Percentiles rank a stretch among this genome's conserved stretches.
Conservation (phyloP, 2,888 invertebrate species). For the Heteromurus nitidus region DNA sequence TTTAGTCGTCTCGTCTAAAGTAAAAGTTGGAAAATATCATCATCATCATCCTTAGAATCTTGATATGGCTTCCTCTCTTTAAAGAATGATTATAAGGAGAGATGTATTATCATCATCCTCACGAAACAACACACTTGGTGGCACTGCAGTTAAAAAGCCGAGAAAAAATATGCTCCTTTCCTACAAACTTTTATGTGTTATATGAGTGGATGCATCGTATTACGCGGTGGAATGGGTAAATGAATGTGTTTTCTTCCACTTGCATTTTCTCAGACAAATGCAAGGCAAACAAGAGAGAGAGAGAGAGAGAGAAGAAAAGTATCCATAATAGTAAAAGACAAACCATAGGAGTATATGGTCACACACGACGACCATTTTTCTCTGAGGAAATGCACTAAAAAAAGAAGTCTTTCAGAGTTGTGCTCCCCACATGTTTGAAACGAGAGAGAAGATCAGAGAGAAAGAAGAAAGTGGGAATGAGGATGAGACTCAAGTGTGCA, state of each 20-base stretch:
- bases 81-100: conserved; percentile 44
- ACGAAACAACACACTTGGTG: conserved; percentile 27
- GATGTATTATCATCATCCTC: too few species aligned
- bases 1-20: conserved; percentile 15
- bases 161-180: too few species aligned
- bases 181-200: conserved; percentile 48
- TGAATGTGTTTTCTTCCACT: conserved; percentile 15
- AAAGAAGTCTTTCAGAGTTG: too few species aligned
- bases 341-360: too few species aligned
- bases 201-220: conserved; percentile 32
- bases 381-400: conserved; percentile 56
- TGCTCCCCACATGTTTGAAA: background rate
- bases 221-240: conserved; percentile 37
- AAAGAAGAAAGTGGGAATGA: conserved; percentile 17
- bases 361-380: too few species aligned
- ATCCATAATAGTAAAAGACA: conserved; percentile 1
- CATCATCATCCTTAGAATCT: conserved; percentile 27
- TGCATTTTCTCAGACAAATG: background rate
- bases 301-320: background rate
- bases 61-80: conserved; percentile 33
- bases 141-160: conserved; percentile 31
- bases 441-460: background rate
- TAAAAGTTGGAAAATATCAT: too few species aligned
- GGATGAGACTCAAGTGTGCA: conserved; percentile 61
- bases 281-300: conserved; percentile 46